A percentile compares a stretch with the other conserved stretches of the same genome.
phyloP scores from a whole-genome alignment of 1,140 invertebrate species.

The Hydropsyche tenuis region DNA sequence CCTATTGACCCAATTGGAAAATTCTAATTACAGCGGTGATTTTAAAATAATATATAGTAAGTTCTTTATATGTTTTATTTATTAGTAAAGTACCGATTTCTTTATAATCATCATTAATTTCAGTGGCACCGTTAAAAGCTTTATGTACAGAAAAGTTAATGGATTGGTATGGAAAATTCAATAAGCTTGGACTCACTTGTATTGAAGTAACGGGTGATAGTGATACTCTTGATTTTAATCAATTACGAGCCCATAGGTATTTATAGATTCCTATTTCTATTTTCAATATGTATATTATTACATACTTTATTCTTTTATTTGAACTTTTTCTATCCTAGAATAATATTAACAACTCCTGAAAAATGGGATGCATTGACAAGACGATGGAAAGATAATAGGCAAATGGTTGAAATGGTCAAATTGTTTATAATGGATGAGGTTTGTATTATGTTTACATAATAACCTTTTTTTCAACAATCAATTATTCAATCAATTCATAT shows the following conservation, averaged over 20 bases:
- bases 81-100: neutral
- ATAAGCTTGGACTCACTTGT: slow-evolving; percentile 66
- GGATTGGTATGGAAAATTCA: slow-evolving; percentile 79
- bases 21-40: slow-evolving; percentile 53
- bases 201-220: slow-evolving; percentile 80
- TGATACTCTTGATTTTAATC: slow-evolving; percentile 68
- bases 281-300: neutral
- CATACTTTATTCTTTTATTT: slow-evolving; percentile 12
- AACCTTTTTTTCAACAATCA: slow-evolving; percentile 1
- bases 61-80: slow-evolving; percentile 48
- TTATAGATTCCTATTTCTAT: neutral
- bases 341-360: slow-evolving; percentile 84
- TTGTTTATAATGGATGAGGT: slow-evolving; percentile 86
- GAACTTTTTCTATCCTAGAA: slow-evolving; percentile 50
- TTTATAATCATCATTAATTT: slow-evolving; percentile 51
- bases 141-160: slow-evolving; percentile 73
- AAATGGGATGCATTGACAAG: slow-evolving; percentile 85
- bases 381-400: slow-evolving; percentile 71
- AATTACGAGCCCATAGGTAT: slow-evolving; percentile 58
- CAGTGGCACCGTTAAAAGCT: slow-evolving; percentile 84
- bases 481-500: neutral
- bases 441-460: slow-evolving; percentile 35
- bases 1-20: slow-evolving; percentile 64
- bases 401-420: slow-evolving; percentile 68
- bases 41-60: slow-evolving; percentile 74